Base-by-base conservation (phyloP, 2,797 vertebrate species). In the Chelon labrosus region DNA sequence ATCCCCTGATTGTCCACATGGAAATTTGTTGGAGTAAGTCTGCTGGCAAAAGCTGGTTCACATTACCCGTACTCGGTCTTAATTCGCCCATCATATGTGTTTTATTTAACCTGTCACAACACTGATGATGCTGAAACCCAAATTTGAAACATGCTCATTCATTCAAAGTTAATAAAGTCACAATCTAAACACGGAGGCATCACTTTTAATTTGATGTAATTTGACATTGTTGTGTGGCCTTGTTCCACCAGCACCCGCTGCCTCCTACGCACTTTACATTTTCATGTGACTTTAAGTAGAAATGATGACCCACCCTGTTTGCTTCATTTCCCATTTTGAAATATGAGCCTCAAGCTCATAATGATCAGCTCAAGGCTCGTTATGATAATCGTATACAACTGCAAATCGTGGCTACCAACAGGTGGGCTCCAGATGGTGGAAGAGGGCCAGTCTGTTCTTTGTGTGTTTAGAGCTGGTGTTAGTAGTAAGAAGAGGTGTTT, bases 391-490 rank as follows among this genome's bases (percentile, higher is more conserved):
- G 61, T 74, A 46, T 69, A 61, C 47, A 61, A 27, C 39, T 27
- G 61, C 38, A 70, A 64, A 71, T 80, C 50, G 38, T 19, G 7
- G 57, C 65, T 49, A 56, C 50, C 47, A 75, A 27, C 80, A 86
- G 82, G 59, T 88, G 77, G 77, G 55, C 64, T 72, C 69, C 76
- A 88, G 77, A 85, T 81, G 55, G 75, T 56, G 35, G 12, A n/a
- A 39, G 31, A 37, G 56, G 37, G 44, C 16, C 52, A 44, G 37
- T 39, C 35, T 17, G 17, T 53, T 70, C 64, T 54, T 52, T 44
- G 37, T 47, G 12, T 69, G 27, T 61, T 17, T 10, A 49, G 55
- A 10, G 17, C 1, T 9, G 0, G 22, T 42, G 44, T 38, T 49
- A 47, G 71, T 59, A 63, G 42, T 13, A 54, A 31, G 20, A 47